phyloP scores from a whole-genome alignment of 2,888 invertebrate species.

The Lasioglossum lativentre region DNA sequence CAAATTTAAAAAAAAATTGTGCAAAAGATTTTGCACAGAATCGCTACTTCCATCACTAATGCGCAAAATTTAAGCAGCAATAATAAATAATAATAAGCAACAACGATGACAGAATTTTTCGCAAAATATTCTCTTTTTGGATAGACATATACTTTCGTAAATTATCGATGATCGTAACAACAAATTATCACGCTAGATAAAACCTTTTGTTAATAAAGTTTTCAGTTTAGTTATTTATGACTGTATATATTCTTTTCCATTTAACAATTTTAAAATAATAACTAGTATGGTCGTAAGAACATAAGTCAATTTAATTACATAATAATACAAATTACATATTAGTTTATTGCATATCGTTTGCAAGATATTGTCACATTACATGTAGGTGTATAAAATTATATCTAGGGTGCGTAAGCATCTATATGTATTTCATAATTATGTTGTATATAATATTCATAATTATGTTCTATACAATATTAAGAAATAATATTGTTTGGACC shows the following conservation, averaged over 20 bases:
- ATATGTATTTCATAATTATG: not conserved
- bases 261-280: not conserved
- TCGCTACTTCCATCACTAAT: no score
- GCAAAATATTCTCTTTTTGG: no score
- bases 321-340: not conserved
- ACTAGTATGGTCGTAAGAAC: no score
- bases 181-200: not conserved
- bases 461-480: not conserved
- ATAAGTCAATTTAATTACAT: not conserved
- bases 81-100: no score
- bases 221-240: not conserved
- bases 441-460: not conserved
- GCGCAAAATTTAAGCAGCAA: no score
- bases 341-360: not conserved
- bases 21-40: not conserved
- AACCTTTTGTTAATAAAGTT: not conserved
- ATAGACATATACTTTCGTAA: not conserved
- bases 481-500: not conserved
- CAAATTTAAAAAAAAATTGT: not conserved
- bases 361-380: not conserved
- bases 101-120: no score
- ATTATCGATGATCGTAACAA: not conserved
- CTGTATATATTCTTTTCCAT: not conserved
- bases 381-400: not conserved
- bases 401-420: not conserved